phyloP scores from a whole-genome alignment of 2,113 vertebrate genomes.

The Epinephelus lanceolatus region DNA sequence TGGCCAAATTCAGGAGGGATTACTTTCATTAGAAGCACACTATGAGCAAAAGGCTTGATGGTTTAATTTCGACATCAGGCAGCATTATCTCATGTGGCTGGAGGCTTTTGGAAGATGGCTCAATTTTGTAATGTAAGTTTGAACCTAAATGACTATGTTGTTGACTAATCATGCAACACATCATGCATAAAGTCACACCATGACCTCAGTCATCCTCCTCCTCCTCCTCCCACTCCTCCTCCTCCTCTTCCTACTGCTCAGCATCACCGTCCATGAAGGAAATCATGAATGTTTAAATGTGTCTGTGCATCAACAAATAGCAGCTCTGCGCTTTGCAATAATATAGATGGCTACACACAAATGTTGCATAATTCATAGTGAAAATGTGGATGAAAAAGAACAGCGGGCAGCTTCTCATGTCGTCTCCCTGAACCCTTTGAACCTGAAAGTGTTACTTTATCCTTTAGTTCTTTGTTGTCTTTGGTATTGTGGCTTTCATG shows the following conservation, averaged over 20 bases:
- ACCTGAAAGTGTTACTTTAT: conserved; percentile 14
- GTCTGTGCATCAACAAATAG: conserved; percentile 4
- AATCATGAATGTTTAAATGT: background rate
- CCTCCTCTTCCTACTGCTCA: conserved; percentile 26
- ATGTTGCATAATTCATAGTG: conserved; percentile 11
- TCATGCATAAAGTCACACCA: conserved; percentile 47
- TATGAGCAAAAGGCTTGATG: background rate
- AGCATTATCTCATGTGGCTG: background rate
- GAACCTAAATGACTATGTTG: background rate
- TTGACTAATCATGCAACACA: conserved; percentile 38
- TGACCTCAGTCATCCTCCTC: conserved; percentile 44
- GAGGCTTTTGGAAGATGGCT: background rate
- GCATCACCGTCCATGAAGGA: conserved; percentile 21
- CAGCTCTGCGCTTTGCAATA: background rate
- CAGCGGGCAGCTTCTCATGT: background rate
- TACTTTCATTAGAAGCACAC: background rate
- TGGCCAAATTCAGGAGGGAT: conserved; percentile 8
- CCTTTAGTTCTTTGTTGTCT: conserved; percentile 34
- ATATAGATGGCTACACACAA: background rate
- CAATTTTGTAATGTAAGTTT: background rate
- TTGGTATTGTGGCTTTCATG: conserved; percentile 22
- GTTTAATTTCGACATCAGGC: conserved; percentile 17
- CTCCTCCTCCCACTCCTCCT: conserved; percentile 13
- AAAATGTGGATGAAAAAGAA: background rate
- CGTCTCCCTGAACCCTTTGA: background rate